These are phyloP conservation scores for Neolamprologus ventralis DNA, from an alignment of 2,113 vertebrate species.

Conservation along the genomic window DNA sequence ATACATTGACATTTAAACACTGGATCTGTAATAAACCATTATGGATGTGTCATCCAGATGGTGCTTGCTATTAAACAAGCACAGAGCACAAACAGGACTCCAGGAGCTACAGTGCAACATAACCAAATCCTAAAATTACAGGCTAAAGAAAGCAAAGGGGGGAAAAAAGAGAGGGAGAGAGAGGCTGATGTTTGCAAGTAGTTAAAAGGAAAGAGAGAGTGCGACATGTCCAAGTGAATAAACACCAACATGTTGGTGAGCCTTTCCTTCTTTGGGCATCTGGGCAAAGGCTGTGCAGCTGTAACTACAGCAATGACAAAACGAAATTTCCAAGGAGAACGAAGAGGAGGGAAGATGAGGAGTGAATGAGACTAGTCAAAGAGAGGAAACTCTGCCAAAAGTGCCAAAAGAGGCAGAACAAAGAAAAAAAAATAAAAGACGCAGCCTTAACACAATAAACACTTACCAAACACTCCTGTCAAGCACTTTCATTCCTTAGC, in stretches of 20 bases:
- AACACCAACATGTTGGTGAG: not conserved
- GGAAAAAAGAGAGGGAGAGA: not conserved
- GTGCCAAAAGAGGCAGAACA: not conserved
- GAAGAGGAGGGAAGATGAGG: not conserved
- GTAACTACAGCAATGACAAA: not conserved
- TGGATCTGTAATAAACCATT: slow-evolving; percentile 7
- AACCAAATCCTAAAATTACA: not conserved
- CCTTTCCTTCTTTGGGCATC: slow-evolving; percentile 63
- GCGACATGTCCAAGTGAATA: not conserved
- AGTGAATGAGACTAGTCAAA: not conserved
- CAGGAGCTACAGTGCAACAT: not conserved
- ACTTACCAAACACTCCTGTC: slow-evolving; percentile 44
- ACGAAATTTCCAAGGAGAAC: not conserved
- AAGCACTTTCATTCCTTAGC: slow-evolving; percentile 12
- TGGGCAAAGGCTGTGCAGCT: slow-evolving; percentile 23
- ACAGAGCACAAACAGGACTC: not conserved
- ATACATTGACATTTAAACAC: slow-evolving; percentile 3
- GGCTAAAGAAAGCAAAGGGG: not conserved
- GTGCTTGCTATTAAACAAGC: slow-evolving; percentile 1
- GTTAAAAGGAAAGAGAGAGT: not conserved
- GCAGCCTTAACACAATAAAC: not conserved
- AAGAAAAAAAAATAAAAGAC: not conserved
- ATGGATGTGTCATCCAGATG: slow-evolving; percentile 17
- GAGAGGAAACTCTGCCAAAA: not conserved
- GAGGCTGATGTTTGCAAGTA: not conserved